phyloP scores from a whole-genome alignment of 2,888 invertebrate species.

The Caenorhabditis auriculariae region DNA sequence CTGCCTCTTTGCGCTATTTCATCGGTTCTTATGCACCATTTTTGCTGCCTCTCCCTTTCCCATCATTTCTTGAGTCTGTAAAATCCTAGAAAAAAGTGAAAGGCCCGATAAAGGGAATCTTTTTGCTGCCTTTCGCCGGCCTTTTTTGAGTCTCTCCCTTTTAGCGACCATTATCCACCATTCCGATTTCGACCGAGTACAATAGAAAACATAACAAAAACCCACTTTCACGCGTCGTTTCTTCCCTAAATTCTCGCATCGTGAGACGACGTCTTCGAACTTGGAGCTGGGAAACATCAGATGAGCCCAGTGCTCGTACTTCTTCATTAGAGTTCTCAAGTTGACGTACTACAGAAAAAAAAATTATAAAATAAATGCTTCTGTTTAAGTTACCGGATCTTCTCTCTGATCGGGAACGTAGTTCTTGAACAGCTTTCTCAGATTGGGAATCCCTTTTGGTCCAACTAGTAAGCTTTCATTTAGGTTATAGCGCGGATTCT shows the following conservation, averaged over 20 bases:
- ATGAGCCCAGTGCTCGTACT: slow-evolving; percentile 41
- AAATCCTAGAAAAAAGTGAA: too few species aligned
- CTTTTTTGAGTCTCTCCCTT: too few species aligned
- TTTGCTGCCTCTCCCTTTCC: too few species aligned
- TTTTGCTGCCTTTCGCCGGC: too few species aligned
- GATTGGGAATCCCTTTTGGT: slow-evolving; percentile 26
- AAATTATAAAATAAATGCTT: background rate
- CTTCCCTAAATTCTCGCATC: slow-evolving; percentile 40
- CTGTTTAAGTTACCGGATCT: too few species aligned
- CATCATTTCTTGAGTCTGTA: too few species aligned
- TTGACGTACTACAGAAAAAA: slow-evolving; percentile 30
- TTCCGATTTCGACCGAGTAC: too few species aligned
- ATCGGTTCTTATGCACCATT: too few species aligned
- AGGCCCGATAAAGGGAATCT: too few species aligned
- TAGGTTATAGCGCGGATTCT: slow-evolving; percentile 27
- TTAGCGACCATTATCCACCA: too few species aligned
- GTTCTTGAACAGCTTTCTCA: slow-evolving; percentile 17
- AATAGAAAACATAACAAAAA: too few species aligned
- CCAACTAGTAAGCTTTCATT: slow-evolving; percentile 32
- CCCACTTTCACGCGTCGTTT: slow-evolving; percentile 28
- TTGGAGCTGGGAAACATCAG: slow-evolving; percentile 39
- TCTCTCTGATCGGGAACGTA: slow-evolving; percentile 13
- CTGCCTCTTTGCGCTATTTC: too few species aligned
- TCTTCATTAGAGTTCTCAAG: slow-evolving; percentile 32
- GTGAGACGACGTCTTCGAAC: slow-evolving; percentile 34